Percentiles rank a stretch among this genome's conserved stretches.
Evolutionary conservation across 1,140 invertebrate genomes (phyloP).

Genomic region (Atta colombica): DNA sequence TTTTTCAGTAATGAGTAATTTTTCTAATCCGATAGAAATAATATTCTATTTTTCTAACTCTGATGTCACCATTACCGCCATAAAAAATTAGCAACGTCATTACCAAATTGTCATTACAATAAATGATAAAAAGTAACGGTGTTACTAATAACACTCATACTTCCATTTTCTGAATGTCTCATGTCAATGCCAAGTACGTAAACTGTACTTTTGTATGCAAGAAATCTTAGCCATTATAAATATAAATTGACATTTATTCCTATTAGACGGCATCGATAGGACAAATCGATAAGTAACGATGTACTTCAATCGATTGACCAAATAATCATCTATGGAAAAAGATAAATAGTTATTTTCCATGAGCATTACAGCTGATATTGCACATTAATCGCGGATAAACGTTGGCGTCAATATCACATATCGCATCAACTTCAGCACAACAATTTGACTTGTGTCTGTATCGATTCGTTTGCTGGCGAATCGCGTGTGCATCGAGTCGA

Average conservation of each 20-base stretch:
- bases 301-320: background rate
- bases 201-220: no score
- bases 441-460: background rate
- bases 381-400: background rate
- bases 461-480: conserved; percentile 13
- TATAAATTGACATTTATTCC: conserved; percentile 52
- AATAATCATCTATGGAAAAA: conserved; percentile 23
- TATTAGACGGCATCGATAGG: background rate
- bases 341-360: conserved; percentile 34
- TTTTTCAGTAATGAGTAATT: no score
- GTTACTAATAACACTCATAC: no score
- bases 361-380: background rate
- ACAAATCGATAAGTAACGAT: conserved; percentile 40
- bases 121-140: no score
- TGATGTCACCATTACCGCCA: no score
- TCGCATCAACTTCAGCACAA: background rate
- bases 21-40: no score
- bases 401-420: background rate
- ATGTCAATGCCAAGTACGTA: no score
- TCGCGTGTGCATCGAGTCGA: conserved; percentile 21
- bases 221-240: background rate
- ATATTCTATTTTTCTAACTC: no score
- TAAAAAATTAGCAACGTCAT: no score
- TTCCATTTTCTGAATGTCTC: no score
- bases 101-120: no score